These are phyloP conservation scores for Saguinus imperator DNA, from an alignment of 2,113 vertebrate genomes.

Conservation along the genomic window DNA sequence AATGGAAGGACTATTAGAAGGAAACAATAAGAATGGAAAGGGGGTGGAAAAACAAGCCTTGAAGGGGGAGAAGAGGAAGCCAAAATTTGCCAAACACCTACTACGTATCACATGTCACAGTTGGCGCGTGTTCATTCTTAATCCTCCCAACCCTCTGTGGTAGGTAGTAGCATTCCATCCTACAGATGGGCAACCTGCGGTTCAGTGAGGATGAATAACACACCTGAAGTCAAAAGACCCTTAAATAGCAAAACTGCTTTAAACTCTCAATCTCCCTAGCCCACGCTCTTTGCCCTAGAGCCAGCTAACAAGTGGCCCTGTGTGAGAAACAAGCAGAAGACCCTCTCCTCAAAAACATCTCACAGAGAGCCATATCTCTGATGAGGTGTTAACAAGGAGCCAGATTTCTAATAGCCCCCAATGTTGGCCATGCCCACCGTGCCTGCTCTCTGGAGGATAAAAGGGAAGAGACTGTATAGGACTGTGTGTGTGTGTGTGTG, in stretches of 20 bases:
- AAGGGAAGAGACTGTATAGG: neutral
- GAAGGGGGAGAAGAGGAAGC: neutral
- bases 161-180: too few relatives aligned
- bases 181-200: neutral
- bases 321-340: neutral
- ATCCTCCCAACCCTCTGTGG: neutral
- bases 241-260: neutral
- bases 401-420: fast-evolving
- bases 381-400: neutral
- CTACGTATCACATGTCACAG: too few relatives aligned
- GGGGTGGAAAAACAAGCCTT: neutral
- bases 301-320: neutral
- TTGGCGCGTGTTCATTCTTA: neutral
- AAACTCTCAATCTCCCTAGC: neutral
- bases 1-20: neutral
- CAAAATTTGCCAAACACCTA: neutral
- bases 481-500: too few relatives aligned
- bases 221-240: neutral
- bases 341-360: neutral
- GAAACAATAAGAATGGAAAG: neutral
- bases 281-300: neutral
- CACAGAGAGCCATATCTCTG: neutral
- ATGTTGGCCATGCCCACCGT: neutral
- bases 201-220: neutral
- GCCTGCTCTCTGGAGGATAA: neutral